Base-by-base conservation (phyloP, 2,888 invertebrate species). In the Dasysyrphus tricinctus region DNA sequence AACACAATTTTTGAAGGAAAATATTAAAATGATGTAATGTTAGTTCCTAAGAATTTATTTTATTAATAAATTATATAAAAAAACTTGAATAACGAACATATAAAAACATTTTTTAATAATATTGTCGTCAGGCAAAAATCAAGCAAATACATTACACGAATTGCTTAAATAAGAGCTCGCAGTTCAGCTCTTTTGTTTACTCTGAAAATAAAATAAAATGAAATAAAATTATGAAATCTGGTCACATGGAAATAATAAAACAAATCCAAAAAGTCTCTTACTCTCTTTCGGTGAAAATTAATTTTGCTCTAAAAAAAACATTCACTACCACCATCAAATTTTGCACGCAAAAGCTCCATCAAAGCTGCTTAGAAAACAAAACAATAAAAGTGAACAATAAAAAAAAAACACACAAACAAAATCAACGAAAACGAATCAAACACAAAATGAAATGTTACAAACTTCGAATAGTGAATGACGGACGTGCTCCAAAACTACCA, bases 401-500 rank as follows among this genome's bases (percentile, higher is more conserved):
- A 54, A 19, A 61, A 61, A n/a, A 69, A 51, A 19, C 19, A 70
- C 34, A 19, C 47, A 61, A 51, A 67, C 42, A 73, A 59, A 65
- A 65, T 9, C n/a, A 65, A 75, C 42, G 11, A 75, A 57, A 44
- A 75, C 54, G 51, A 56, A 69, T 9, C n/a, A 65, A 42, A 63
- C 8, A n/a, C 39, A 80, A 80, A 80, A 70, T 72, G 39, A 67
- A 80, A 73, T 78, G 44, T 67, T 8, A 73, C 57, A 67, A 80
- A 61, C 47, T 72, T 54, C 29, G 12, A 65, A 57, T 72, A 72
- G 73, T 85, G 80, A 80, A 77, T 80, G 67, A 24, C 44, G 16
- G 67, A 24, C 2, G 16, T 9, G 19, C 73, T 57, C 47, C 11
- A 69, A 47, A 59, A 44, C 75, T 69, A 83, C 78, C 34, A 69